These are phyloP conservation scores for Plodia interpunctella DNA, from an alignment of 1,140 invertebrate species.

Conservation along the genomic window DNA sequence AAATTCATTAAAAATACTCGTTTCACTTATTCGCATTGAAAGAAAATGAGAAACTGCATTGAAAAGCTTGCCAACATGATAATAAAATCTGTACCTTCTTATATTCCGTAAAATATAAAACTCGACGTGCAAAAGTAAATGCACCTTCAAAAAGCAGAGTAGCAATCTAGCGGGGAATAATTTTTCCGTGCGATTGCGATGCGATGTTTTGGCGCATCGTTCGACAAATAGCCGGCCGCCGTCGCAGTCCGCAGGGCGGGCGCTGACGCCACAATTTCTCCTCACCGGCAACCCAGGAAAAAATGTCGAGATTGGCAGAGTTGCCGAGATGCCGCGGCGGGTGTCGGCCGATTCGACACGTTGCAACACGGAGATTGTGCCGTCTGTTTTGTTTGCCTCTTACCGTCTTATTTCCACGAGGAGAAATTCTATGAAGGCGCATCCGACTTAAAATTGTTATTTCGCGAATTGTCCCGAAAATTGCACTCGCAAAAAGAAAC, in stretches of 20 bases:
- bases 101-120: slow-evolving; percentile 62
- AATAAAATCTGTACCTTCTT: slow-evolving; percentile 63
- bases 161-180: slow-evolving; percentile 63
- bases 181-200: slow-evolving; percentile 70
- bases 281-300: slow-evolving; percentile 49
- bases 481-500: slow-evolving; percentile 23
- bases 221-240: slow-evolving; percentile 65
- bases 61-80: slow-evolving; percentile 65
- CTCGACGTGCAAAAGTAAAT: slow-evolving; percentile 61
- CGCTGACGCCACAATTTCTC: slow-evolving; percentile 66
- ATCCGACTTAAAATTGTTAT: slow-evolving; percentile 53
- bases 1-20: slow-evolving; percentile 21
- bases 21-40: slow-evolving; percentile 40
- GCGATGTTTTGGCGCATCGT: slow-evolving; percentile 73
- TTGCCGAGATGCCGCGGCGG: slow-evolving; percentile 57
- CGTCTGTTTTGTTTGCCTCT: slow-evolving; percentile 67
- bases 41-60: slow-evolving; percentile 54
- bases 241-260: slow-evolving; percentile 61
- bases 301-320: slow-evolving; percentile 70
- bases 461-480: slow-evolving; percentile 48
- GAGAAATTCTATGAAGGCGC: slow-evolving; percentile 59
- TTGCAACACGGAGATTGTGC: slow-evolving; percentile 71
- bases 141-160: slow-evolving; percentile 62
- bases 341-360: slow-evolving; percentile 62
- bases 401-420: slow-evolving; percentile 66